Percentiles rank a stretch among this genome's conserved stretches.
Evolutionary conservation across 2,888 invertebrate species (phyloP).

Genomic region (Watsonalla binaria): DNA sequence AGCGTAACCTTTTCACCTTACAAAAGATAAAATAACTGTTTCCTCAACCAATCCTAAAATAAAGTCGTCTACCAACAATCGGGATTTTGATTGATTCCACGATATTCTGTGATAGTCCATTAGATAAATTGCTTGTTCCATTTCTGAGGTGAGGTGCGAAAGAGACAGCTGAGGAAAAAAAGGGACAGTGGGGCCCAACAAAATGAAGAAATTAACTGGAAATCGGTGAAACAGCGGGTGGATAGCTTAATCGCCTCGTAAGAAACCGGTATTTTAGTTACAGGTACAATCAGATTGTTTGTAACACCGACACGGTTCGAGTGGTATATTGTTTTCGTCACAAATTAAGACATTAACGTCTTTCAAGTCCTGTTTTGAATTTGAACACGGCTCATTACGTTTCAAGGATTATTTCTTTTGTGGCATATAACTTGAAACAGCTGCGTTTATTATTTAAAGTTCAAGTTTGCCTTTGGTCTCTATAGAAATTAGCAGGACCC

Average conservation of each 20-base stretch:
- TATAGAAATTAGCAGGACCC: not conserved
- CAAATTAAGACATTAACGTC: conserved; percentile 13
- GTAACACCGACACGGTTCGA: conserved; percentile 31
- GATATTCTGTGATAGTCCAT: conserved; percentile 41
- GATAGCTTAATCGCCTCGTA: conserved; percentile 65
- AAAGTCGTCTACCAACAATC: conserved; percentile 13
- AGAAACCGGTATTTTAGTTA: conserved; percentile 51
- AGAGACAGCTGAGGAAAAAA: conserved; percentile 24
- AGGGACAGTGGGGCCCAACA: conserved; percentile 46
- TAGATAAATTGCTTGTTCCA: conserved; percentile 66
- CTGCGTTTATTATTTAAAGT: not conserved
- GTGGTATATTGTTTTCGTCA: conserved; percentile 39
- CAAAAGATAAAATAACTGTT: not conserved
- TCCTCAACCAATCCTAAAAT: not conserved
- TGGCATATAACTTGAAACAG: conserved; percentile 7
- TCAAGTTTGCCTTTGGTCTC: not conserved
- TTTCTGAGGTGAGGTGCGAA: conserved; percentile 29
- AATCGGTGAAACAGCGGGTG: conserved; percentile 65
- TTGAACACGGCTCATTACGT: not conserved
- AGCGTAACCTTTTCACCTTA: not conserved
- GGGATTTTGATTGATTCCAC: conserved; percentile 24
- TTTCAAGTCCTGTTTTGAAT: conserved; percentile 3
- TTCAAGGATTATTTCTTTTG: conserved; percentile 8
- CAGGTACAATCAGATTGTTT: conserved; percentile 45
- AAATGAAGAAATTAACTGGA: conserved; percentile 72